Conservation (phyloP, 2,113 vertebrate genomes). For the Hyperoodon ampullatus region DNA sequence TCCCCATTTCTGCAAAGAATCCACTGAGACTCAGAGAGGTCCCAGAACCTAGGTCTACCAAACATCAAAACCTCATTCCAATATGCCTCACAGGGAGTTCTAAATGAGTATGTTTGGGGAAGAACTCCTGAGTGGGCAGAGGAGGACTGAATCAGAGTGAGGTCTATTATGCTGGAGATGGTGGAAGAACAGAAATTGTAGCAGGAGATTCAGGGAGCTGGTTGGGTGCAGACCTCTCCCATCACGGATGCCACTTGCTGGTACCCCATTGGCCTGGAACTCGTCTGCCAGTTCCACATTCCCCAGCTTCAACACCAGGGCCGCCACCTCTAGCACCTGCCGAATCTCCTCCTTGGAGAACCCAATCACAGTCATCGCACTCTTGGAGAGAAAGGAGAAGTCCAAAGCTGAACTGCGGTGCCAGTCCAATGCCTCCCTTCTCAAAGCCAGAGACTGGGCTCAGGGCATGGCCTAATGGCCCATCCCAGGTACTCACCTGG, state of each 20-base stretch:
- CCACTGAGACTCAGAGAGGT: not conserved
- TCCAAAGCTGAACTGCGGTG: not conserved
- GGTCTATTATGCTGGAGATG: not conserved
- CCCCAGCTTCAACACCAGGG: constrained; percentile 88
- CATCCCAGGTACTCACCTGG: constrained; percentile 78
- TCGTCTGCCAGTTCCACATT: constrained; percentile 81
- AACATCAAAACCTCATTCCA: not conserved
- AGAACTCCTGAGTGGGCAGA: not conserved
- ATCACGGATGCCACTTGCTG: constrained; percentile 81
- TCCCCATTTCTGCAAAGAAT: not conserved
- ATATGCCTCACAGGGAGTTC: not conserved
- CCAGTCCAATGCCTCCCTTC: not conserved
- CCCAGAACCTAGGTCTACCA: not conserved
- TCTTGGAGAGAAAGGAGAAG: constrained; percentile 71
- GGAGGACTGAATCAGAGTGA: not conserved
- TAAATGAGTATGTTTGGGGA: not conserved
- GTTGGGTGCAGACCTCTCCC: constrained; percentile 75
- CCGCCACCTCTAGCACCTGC: constrained; percentile 84
- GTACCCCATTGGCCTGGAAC: constrained; percentile 83
- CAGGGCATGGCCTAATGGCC: not conserved
- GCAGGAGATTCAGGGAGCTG: not conserved
- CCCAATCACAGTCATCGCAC: constrained; percentile 87
- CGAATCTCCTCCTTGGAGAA: constrained; percentile 82
- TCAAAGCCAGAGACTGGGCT: not conserved
- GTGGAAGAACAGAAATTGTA: not conserved